Base-by-base conservation (phyloP, 2,113 vertebrate genomes). In the Platanista minor region DNA sequence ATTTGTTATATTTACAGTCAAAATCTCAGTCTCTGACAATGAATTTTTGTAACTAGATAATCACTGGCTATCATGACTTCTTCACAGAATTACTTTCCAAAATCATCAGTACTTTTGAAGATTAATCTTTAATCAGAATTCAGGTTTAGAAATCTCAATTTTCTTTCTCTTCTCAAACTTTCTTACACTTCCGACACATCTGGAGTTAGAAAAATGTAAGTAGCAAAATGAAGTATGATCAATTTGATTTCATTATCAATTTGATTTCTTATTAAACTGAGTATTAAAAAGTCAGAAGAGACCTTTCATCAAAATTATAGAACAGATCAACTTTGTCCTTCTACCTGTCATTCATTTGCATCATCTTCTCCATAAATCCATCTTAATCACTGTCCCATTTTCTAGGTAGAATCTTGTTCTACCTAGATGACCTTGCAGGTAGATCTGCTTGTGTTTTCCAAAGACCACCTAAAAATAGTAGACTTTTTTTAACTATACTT, bases 221-320 rank as follows among this genome's bases (percentile, higher is more conserved):
- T 4, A 39, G 52, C 74, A 66, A 31, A 27, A 67, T 81, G 31
- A 78, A 39, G 5, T 49, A 54, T 77, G 74, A 14, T 54, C 49
- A 54, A 54, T 54, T 25, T 54, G 25, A 61, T 61, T 61, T 57
- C 18, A 74, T 67, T 90, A 85, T 39, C 66, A 88, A 33, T 91
- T 83, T 92, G 17, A 90, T 41, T 95, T 92, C 61, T 78, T 75
- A 69, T 57, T 92, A 69, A 92, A 75, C 5, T 87, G n/a, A 83
- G 29, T 66, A 33, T 4, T 52, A 39, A 75, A 72, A 87, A 87
- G 27, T 54, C 15, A 77, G 31, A 78, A 72, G 41, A 80, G 36
- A 92, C 1, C 4, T 84, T 52, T 69, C 57, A 69, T 81, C 46
- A 93, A 83, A 61, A 62, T 46, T n/a, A 2, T 74, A 64, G 21